phyloP scores from a whole-genome alignment of 2,888 invertebrate genomes.

The Sesia apiformis region DNA sequence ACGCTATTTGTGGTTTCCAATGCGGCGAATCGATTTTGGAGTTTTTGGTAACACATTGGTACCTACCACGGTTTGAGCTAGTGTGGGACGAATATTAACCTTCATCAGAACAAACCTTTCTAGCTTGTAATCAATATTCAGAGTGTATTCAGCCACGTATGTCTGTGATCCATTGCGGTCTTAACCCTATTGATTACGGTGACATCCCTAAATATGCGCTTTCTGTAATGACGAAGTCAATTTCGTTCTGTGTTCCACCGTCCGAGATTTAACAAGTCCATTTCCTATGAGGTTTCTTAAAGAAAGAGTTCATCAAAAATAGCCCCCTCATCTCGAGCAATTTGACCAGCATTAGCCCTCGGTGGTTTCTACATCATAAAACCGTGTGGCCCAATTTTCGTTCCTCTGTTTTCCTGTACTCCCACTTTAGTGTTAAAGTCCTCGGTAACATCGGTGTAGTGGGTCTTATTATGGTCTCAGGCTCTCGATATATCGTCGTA shows the following conservation, averaged over 20 bases:
- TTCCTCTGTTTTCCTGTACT: neutral
- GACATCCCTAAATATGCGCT: conserved; percentile 8
- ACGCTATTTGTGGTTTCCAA: too few relatives aligned
- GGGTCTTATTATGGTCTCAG: neutral
- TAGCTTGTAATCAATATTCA: too few relatives aligned
- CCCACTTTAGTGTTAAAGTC: neutral
- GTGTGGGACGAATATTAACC: too few relatives aligned
- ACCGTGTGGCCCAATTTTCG: neutral
- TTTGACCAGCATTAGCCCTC: conserved; percentile 1
- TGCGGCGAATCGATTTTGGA: too few relatives aligned
- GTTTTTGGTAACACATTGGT: too few relatives aligned
- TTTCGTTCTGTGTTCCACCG: neutral
- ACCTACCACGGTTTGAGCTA: too few relatives aligned
- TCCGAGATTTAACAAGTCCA: neutral
- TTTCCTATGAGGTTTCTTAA: conserved; percentile 5
- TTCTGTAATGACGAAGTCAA: conserved; percentile 6
- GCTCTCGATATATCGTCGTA: too few relatives aligned
- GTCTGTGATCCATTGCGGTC: neutral
- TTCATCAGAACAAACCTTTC: too few relatives aligned
- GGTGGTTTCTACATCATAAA: neutral
- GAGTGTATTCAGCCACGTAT: neutral
- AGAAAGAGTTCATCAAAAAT: conserved; percentile 5
- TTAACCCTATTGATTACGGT: conserved; percentile 2
- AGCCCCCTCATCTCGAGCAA: conserved; percentile 2
- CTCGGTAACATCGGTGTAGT: neutral